Base-by-base conservation (phyloP, 2,113 vertebrate species). In the Grallaria varia region DNA sequence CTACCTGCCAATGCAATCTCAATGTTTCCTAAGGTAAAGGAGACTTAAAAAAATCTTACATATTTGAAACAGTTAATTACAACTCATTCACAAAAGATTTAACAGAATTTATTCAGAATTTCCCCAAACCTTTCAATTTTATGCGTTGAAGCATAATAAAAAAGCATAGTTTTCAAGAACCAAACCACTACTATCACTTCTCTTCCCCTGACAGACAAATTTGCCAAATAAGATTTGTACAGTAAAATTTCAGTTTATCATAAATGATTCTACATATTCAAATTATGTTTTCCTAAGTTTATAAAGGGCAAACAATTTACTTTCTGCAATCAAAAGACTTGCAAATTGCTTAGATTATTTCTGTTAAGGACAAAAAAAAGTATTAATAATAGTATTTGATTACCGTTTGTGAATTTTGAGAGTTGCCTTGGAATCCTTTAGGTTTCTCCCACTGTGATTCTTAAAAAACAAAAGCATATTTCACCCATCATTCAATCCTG, bases 371-470 rank as follows among this genome's bases (percentile, higher is more conserved):
- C 37, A 94, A 96, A 87, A 23, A 79, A 24, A 81, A 78, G 12
- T 21, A 49, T 5, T n/a, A 92, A 58, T 55, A 94, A 82, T 23
- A 39, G 73, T 15, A 59, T 90, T 80, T 40, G 58, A 72, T 98
- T 98, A 98, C 98, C 98, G 14, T 97, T 96, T 96, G 89, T 69
- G 96, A 97, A 31, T 94, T 95, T 21, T 87, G 89, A 94, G 82
- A 92, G 89, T 92, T 97, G 92, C 97, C 98, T 94, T 97, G 93
- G 96, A 98, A 98, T 98, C 97, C 98, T 97, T 98, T 98, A 40
- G 98, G 98, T 87, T 98, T 98, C 94, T 98, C 98, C 98, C 98
- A 98, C 56, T 98, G 98, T 52, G 98, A 98, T 94, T 98, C 98
- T 98, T 96, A 95, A 98, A 97, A 63, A 96, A 93, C 77, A 96